A percentile compares a stretch with the other conserved stretches of the same genome.
These are phyloP conservation scores for Sitodiplosis mosellana DNA, from an alignment of 1,140 invertebrate species.

Conservation along the genomic window DNA sequence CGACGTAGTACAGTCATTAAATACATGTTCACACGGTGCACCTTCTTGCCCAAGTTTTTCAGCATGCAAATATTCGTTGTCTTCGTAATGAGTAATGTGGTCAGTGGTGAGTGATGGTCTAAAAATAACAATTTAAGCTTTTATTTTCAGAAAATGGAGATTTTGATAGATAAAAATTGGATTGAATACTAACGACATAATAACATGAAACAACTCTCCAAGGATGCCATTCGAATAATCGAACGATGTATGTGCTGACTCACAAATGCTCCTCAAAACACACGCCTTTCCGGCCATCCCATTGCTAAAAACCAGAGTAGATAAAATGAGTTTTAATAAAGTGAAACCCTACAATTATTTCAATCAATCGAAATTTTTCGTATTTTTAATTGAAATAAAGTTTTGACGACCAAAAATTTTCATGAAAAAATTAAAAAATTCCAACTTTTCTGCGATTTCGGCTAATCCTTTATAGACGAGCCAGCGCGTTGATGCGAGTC, in stretches of 20 bases:
- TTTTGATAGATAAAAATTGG: not conserved
- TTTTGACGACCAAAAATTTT: too few relatives aligned
- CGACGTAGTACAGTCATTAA: slow-evolving; percentile 40
- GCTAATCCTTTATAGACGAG: slow-evolving; percentile 18
- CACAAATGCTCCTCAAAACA: slow-evolving; percentile 53
- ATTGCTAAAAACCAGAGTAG: slow-evolving; percentile 28
- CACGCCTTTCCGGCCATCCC: slow-evolving; percentile 46
- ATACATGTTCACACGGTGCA: slow-evolving; percentile 34
- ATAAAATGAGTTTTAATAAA: too few relatives aligned
- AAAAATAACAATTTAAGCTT: slow-evolving; percentile 12
- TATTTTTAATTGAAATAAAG: too few relatives aligned
- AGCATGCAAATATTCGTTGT: slow-evolving; percentile 50
- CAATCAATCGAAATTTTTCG: too few relatives aligned
- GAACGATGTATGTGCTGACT: slow-evolving; percentile 46
- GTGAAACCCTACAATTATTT: too few relatives aligned
- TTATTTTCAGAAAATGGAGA: not conserved
- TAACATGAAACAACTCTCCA: slow-evolving; percentile 46
- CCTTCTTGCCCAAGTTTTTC: slow-evolving; percentile 37
- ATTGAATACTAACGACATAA: slow-evolving; percentile 39
- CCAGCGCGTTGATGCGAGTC: slow-evolving; percentile 10
- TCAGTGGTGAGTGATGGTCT: slow-evolving; percentile 46
- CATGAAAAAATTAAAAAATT: too few relatives aligned
- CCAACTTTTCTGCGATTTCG: slow-evolving; percentile 12
- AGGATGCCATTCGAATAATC: slow-evolving; percentile 40
- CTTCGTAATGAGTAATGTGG: slow-evolving; percentile 34